phyloP scores from a whole-genome alignment of 2,888 invertebrate genomes.

The Netelia virgata region DNA sequence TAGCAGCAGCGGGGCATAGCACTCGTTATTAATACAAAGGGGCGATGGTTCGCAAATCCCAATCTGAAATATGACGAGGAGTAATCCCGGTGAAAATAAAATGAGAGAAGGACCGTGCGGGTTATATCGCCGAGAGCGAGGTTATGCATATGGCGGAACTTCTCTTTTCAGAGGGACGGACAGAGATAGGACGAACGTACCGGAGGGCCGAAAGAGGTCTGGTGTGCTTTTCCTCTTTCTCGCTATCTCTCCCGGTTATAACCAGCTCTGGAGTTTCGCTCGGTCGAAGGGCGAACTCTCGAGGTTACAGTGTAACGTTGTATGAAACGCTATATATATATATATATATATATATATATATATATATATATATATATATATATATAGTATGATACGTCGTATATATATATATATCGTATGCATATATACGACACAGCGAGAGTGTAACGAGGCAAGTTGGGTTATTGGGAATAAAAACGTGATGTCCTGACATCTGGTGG shows the following conservation, averaged over 20 bases:
- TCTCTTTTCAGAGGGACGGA: conserved; percentile 43
- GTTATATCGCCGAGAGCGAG: conserved; percentile 62
- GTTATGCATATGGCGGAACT: conserved; percentile 36
- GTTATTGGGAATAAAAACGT: not conserved
- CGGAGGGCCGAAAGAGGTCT: conserved; percentile 47
- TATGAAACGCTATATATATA: conserved; percentile 6
- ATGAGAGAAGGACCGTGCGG: conserved; percentile 71
- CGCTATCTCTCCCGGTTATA: conserved; percentile 44
- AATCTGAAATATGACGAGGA: conserved; percentile 83
- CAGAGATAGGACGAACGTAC: conserved; percentile 59
- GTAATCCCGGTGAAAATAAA: conserved; percentile 81
- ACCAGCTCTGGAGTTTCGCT: conserved; percentile 40
- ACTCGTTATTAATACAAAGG: conserved; percentile 82
- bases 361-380: not conserved
- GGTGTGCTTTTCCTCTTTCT: conserved; percentile 51
- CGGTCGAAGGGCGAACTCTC: conserved; percentile 45
- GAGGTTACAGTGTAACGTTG: conserved; percentile 40
- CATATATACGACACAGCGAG: not conserved
- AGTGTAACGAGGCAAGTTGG: not conserved
- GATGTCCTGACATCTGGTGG: conserved; percentile 12
- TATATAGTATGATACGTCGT: not conserved
- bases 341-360: not conserved
- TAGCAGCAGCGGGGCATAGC: conserved; percentile 66
- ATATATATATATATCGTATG: not conserved
- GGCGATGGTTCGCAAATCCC: conserved; percentile 82